Conservation (phyloP, 2,797 vertebrate species). For the Podarcis siculus region DNA sequence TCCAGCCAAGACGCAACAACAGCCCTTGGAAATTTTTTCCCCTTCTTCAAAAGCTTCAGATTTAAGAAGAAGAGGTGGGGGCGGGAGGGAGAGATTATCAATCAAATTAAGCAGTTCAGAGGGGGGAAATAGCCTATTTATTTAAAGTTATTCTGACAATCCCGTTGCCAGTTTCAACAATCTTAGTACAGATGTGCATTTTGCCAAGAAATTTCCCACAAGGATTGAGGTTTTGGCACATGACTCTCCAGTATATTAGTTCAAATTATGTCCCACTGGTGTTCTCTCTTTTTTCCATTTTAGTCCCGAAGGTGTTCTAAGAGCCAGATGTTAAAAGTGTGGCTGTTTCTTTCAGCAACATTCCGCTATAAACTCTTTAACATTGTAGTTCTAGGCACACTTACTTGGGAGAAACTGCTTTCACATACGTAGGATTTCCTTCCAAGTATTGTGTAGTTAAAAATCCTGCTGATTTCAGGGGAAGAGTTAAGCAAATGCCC, state of each 20-base stretch:
- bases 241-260: neutral
- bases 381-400: neutral
- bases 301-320: neutral
- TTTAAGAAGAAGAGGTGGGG: neutral
- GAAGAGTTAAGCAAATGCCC: neutral
- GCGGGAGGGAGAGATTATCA: neutral
- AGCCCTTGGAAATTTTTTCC: neutral
- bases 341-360: neutral
- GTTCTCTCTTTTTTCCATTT: neutral
- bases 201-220: neutral
- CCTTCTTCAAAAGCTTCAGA: conserved; percentile 21
- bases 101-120: conserved; percentile 8
- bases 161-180: conserved; percentile 28
- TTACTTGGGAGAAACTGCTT: neutral
- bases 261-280: neutral
- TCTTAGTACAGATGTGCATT: neutral
- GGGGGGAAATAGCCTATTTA: conserved; percentile 38
- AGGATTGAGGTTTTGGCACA: neutral
- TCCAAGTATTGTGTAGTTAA: neutral
- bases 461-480: neutral
- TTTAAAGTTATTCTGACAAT: conserved; percentile 3
- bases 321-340: neutral
- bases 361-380: neutral
- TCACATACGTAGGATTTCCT: neutral
- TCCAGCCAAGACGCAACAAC: conserved; percentile 4